These are phyloP conservation scores for Lasioglossum leucozonium DNA, from an alignment of 2,888 invertebrate species.

Conservation along the genomic window DNA sequence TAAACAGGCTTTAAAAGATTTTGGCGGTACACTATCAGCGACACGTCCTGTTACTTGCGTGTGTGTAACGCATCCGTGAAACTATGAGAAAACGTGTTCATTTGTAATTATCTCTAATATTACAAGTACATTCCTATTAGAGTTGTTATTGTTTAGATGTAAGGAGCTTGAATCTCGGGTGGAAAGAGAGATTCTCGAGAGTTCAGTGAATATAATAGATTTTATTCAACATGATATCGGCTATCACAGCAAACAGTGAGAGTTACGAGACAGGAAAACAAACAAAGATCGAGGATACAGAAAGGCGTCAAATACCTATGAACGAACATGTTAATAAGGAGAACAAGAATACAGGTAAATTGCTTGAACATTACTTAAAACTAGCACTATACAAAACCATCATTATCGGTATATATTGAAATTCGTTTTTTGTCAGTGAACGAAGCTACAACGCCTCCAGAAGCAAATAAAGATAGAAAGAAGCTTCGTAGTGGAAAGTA, in stretches of 20 bases:
- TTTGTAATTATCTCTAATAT: slow-evolving; percentile 29
- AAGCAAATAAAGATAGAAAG: slow-evolving; percentile 38
- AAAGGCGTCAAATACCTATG: slow-evolving; percentile 20
- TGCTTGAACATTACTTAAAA: background rate
- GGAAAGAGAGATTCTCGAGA: background rate
- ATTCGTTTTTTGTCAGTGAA: slow-evolving; percentile 12
- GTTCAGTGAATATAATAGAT: slow-evolving; percentile 10
- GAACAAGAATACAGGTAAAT: slow-evolving; percentile 30
- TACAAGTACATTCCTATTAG: slow-evolving; percentile 18
- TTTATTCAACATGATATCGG: slow-evolving; percentile 56
- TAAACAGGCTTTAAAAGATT: slow-evolving; percentile 50
- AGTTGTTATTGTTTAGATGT: background rate
- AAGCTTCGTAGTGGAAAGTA: slow-evolving; percentile 58
- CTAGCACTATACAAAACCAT: background rate
- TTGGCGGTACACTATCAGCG: slow-evolving; percentile 56
- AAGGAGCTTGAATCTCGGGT: background rate
- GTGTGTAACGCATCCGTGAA: slow-evolving; percentile 33
- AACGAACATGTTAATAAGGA: slow-evolving; percentile 36
- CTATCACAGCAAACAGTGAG: slow-evolving; percentile 43
- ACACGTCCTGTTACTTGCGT: slow-evolving; percentile 24
- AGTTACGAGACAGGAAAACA: slow-evolving; percentile 50
- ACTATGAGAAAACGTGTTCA: slow-evolving; percentile 42
- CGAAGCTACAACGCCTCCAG: slow-evolving; percentile 24
- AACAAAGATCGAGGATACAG: slow-evolving; percentile 23
- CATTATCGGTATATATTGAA: slow-evolving; percentile 1